A percentile compares a stretch with the other conserved stretches of the same genome.
Conservation (phyloP, 1,140 invertebrate genomes). For the Rhizoglyphus robini region DNA sequence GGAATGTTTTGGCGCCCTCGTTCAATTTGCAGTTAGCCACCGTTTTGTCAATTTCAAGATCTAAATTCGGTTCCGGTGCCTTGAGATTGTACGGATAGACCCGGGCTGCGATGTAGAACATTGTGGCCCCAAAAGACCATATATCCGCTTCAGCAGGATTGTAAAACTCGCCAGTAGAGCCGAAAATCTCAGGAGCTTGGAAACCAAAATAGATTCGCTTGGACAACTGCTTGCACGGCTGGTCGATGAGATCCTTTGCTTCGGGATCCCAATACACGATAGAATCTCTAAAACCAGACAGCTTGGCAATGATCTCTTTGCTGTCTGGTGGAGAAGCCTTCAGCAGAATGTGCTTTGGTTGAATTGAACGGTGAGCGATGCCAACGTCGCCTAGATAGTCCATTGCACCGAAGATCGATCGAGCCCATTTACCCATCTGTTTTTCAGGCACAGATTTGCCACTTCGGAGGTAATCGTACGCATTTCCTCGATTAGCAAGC, state of each 20-base stretch:
- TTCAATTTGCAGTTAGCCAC: background rate
- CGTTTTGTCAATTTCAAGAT: background rate
- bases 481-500: constrained; percentile 1
- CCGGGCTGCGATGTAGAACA: background rate
- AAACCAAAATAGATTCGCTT: background rate
- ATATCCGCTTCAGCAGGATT: constrained; percentile 5
- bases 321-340: background rate
- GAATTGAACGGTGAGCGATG: constrained; percentile 2
- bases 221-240: background rate
- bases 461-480: background rate
- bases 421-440: background rate
- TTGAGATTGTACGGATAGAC: background rate
- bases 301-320: background rate
- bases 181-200: constrained; percentile 13
- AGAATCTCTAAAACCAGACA: constrained; percentile 3
- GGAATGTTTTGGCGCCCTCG: background rate
- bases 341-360: constrained; percentile 12
- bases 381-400: constrained; percentile 1
- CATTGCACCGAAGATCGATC: background rate
- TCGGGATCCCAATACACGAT: constrained; percentile 4
- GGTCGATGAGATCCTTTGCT: background rate
- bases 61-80: background rate
- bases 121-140: constrained; percentile 17
- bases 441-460: background rate
- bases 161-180: background rate